A percentile compares a stretch with the other conserved stretches of the same genome.
phyloP scores from a whole-genome alignment of 2,888 invertebrate genomes.

The Meteorus cinctellus region DNA sequence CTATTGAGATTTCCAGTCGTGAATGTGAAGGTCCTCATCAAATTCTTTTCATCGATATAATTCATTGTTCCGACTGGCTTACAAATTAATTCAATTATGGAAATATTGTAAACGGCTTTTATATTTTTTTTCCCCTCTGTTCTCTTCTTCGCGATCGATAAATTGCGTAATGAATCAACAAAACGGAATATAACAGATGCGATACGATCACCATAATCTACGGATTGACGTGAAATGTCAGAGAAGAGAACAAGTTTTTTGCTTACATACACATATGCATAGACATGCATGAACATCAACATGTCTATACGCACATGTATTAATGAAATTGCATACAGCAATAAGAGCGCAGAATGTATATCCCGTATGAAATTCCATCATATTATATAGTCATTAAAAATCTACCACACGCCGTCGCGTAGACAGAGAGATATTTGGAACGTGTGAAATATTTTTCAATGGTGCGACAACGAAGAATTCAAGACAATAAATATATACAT shows the following conservation, averaged over 20 bases:
- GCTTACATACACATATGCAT: background rate
- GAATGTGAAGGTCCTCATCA: too few relatives aligned
- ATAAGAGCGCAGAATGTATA: conserved; percentile 15
- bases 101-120: background rate
- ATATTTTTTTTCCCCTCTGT: background rate
- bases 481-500: background rate
- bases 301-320: background rate
- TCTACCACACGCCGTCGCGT: conserved; percentile 29
- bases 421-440: conserved; percentile 47
- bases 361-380: conserved; percentile 35
- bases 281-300: too few relatives aligned
- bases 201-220: conserved; percentile 39
- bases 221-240: conserved; percentile 48
- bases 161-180: conserved; percentile 37
- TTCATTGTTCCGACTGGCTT: background rate
- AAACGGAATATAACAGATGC: conserved; percentile 29
- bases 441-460: conserved; percentile 51
- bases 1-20: background rate
- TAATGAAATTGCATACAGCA: conserved; percentile 1
- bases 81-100: background rate
- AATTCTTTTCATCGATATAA: too few relatives aligned
- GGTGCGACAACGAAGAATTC: conserved; percentile 3
- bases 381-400: conserved; percentile 32
- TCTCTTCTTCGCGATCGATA: background rate
- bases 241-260: conserved; percentile 29